A percentile compares a stretch with the other conserved stretches of the same genome.
phyloP scores from a whole-genome alignment of 2,888 invertebrate species.

The Ophion ventricosus region DNA sequence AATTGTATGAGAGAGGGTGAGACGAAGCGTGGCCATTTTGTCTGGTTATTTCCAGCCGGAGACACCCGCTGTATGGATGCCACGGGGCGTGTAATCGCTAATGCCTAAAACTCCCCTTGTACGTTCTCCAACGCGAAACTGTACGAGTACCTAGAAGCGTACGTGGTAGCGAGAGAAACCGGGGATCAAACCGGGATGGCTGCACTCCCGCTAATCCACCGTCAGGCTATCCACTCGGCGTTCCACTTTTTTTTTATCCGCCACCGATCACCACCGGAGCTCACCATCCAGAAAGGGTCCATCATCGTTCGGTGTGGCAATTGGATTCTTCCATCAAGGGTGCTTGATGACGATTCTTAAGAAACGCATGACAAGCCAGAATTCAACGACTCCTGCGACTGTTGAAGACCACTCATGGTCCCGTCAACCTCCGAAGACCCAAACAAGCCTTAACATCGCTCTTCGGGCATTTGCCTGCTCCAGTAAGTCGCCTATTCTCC shows the following conservation, averaged over 20 bases:
- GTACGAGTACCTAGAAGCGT: slow-evolving; percentile 5
- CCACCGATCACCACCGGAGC: neutral
- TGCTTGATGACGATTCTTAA: neutral
- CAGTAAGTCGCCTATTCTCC: neutral
- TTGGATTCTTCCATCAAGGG: neutral
- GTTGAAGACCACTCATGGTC: neutral
- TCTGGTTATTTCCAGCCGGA: slow-evolving; percentile 81
- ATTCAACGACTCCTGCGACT: neutral
- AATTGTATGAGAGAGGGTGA: slow-evolving; percentile 78
- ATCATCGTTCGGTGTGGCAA: neutral
- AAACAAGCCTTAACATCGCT: neutral
- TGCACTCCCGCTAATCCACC: slow-evolving; percentile 43
- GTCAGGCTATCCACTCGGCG: slow-evolving; percentile 23
- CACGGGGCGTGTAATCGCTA: slow-evolving; percentile 82
- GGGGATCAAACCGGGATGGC: slow-evolving; percentile 33
- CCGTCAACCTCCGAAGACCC: neutral
- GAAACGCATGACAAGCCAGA: neutral
- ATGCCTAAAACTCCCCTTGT: slow-evolving; percentile 76
- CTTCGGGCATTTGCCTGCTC: neutral
- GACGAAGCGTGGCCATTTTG: slow-evolving; percentile 81
- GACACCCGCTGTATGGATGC: slow-evolving; percentile 80
- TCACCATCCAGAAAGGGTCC: neutral
- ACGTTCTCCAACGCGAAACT: slow-evolving; percentile 28
- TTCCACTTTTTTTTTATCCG: neutral
- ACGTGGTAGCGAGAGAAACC: slow-evolving; percentile 53